Percentiles rank a stretch among this genome's conserved stretches.
These are phyloP conservation scores for Gortyna flavago DNA, from an alignment of 2,888 invertebrate genomes.

Conservation along the genomic window DNA sequence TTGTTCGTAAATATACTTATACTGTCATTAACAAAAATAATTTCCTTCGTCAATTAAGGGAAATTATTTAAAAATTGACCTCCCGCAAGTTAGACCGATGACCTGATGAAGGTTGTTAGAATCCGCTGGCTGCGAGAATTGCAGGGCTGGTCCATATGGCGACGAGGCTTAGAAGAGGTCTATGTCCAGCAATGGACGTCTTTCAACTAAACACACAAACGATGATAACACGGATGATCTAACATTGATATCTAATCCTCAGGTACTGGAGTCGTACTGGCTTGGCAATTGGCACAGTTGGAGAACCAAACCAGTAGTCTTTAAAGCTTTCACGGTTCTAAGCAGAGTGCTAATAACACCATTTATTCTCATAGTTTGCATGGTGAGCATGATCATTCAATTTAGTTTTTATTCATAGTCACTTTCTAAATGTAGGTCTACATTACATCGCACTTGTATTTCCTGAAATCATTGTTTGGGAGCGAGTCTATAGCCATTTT, in stretches of 20 bases:
- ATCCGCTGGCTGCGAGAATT: no score
- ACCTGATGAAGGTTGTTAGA: background rate
- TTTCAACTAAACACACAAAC: background rate
- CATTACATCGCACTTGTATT: background rate
- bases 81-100: background rate
- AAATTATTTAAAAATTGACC: background rate
- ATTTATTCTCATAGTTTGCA: constrained; percentile 78
- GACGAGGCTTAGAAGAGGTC: background rate
- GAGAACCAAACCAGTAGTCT: constrained; percentile 84
- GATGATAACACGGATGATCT: background rate
- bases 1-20: no score
- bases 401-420: constrained; percentile 47
- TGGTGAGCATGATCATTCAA: constrained; percentile 71
- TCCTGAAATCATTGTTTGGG: background rate
- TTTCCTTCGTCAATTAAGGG: no score
- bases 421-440: constrained; percentile 4
- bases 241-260: constrained; percentile 37
- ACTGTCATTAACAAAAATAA: no score
- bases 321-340: constrained; percentile 77
- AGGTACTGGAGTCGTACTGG: constrained; percentile 92
- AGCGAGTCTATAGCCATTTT: background rate
- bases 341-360: constrained; percentile 77
- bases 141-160: no score
- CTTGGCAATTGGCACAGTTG: constrained; percentile 91
- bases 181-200: background rate